Evolutionary conservation across 2,113 vertebrate species (phyloP), one percentile per base, ranked within the genome.

Genomic region (Hyaena hyaena): DNA sequence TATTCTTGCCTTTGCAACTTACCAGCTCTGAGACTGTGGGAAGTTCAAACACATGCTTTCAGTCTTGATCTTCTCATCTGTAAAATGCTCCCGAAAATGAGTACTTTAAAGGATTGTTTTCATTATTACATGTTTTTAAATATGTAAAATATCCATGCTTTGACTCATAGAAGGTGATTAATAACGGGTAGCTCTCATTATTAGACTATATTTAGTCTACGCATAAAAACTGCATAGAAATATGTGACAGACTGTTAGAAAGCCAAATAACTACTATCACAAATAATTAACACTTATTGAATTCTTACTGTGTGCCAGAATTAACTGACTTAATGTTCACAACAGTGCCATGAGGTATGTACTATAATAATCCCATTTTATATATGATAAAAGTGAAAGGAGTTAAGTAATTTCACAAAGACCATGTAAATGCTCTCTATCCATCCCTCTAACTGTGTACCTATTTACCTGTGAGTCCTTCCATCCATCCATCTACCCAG

Each of bases 401-500:
- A 50, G 5, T 69, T 55, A 77, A 95, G n/a, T 95, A 90, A 98
- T 80, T 93, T 68, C 10, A 26, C 58, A 82, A 88, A 82, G 5
- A 81, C 71, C 28, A 35, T 9, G 58, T 80, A 28, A 45, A 23
- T 53, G 10, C 17, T 96, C 8, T 50, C 1, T 82, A 31, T 82
- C 19, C 33, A 4, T 50, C 4, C 24, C 33, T 39, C 5, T 93
- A 10, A 1, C 9, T 79, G 0, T 76, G 19, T 68, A 1, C 10
- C 7, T 69, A 10, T 71, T 24, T 88, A 17, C n/a, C 10, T 21
- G 0, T 66, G n/a, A 10, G 21, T 17, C 48, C 31, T 28, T 63
- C 68, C 43, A 43, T 45, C 28, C 35, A n/a, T 81, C 71, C 28
- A 31, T 53, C 19, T 6, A 48, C 35, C 24, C 28, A 73, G 12